A percentile compares a stretch with the other conserved stretches of the same genome.
Conservation (phyloP, 1,140 invertebrate species). For the Euura lappo region DNA sequence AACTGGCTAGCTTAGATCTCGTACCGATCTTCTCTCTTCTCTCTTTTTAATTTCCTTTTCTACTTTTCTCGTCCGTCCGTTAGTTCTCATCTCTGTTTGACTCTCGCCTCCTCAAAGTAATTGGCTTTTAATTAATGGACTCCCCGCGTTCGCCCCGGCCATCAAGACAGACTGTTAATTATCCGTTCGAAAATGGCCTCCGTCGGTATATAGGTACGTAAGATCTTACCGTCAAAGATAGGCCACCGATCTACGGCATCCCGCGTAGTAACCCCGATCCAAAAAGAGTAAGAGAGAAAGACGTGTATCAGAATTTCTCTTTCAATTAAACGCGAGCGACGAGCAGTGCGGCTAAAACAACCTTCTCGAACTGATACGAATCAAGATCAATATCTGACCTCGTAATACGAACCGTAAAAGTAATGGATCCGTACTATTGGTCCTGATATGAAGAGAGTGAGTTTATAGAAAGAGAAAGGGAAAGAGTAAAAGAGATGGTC, state of each 20-base stretch:
- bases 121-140: constrained; percentile 59
- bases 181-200: constrained; percentile 39
- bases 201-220: background rate
- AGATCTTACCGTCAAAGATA: background rate
- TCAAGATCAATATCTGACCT: constrained; percentile 45
- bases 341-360: background rate
- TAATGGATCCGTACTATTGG: constrained; percentile 40
- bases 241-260: background rate
- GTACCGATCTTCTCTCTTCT: background rate
- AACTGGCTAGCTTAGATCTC: background rate
- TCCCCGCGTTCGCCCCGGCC: constrained; percentile 23
- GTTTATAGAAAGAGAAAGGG: constrained; percentile 11
- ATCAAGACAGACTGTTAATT: constrained; percentile 47
- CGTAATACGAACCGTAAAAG: constrained; percentile 46
- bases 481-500: background rate
- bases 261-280: background rate
- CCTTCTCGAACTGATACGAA: constrained; percentile 38
- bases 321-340: background rate
- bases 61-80: background rate
- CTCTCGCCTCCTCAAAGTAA: constrained; percentile 43
- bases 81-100: constrained; percentile 5
- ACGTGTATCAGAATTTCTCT: background rate
- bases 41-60: background rate
- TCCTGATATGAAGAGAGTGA: constrained; percentile 17
- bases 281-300: background rate